Evolutionary conservation across 2,113 vertebrate species (phyloP).

Genomic region (Arizona elegans): DNA sequence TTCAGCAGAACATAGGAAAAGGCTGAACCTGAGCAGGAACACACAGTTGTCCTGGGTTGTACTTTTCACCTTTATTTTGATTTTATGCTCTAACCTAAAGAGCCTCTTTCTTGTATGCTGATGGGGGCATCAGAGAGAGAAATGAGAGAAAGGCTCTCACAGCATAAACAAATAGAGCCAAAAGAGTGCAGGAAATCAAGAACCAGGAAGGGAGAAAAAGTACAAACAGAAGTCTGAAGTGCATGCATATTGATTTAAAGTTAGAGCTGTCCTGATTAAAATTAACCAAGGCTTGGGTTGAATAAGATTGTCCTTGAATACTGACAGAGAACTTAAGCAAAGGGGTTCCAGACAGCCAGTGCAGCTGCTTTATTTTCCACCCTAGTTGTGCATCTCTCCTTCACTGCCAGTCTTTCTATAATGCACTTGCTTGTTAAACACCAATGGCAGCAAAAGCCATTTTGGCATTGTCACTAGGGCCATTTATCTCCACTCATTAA

Average conservation of each 20-base stretch:
- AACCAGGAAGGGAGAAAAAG: neutral
- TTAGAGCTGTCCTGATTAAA: neutral
- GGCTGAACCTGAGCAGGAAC: neutral
- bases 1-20: neutral
- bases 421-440: neutral
- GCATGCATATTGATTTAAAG: neutral
- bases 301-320: neutral
- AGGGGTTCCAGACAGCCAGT: neutral
- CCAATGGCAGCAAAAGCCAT: neutral
- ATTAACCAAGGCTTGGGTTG: neutral
- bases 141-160: neutral
- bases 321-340: neutral
- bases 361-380: neutral
- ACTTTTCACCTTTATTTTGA: neutral
- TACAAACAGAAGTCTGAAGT: neutral
- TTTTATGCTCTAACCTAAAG: neutral
- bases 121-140: neutral
- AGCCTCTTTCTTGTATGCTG: neutral
- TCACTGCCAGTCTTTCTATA: neutral
- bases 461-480: conserved; percentile 9
- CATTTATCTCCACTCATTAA: conserved; percentile 59
- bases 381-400: neutral
- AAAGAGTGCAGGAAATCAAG: neutral
- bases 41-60: neutral
- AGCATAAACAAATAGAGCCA: neutral